These are phyloP conservation scores for Periphyllus acericola DNA, from an alignment of 2,888 invertebrate genomes.

Conservation along the genomic window DNA sequence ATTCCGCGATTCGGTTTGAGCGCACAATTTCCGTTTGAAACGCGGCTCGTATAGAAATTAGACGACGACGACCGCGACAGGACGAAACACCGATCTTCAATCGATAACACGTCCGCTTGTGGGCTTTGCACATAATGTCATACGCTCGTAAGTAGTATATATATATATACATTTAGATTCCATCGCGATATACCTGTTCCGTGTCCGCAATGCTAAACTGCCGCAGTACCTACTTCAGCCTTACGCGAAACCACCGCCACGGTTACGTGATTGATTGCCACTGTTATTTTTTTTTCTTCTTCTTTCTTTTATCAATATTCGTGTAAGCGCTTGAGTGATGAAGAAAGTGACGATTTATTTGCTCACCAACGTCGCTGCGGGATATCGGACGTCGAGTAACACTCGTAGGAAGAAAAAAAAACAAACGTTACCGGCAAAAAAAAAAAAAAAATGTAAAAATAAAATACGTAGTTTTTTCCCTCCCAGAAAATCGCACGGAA, in stretches of 20 bases:
- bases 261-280: conserved; percentile 49
- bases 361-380: neutral
- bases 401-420: neutral
- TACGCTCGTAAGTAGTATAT: neutral
- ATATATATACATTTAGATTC: neutral
- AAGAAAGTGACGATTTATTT: conserved; percentile 52
- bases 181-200: conserved; percentile 44
- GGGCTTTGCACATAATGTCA: neutral
- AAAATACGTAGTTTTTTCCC: neutral
- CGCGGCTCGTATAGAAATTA: too few relatives aligned
- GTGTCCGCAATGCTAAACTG: conserved; percentile 35
- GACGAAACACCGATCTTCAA: neutral
- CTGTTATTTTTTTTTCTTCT: neutral
- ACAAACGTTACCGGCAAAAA: neutral
- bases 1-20: neutral
- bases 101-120: conserved; percentile 8
- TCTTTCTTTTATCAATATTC: conserved; percentile 50
- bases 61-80: too few relatives aligned
- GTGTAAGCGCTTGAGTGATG: conserved; percentile 45
- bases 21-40: too few relatives aligned
- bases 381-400: neutral
- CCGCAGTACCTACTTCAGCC: neutral
- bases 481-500: neutral
- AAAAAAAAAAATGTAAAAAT: neutral
- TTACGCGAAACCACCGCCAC: conserved; percentile 35